phyloP scores from a whole-genome alignment of 2,888 invertebrate species.

The Cryptocephalus moraei region DNA sequence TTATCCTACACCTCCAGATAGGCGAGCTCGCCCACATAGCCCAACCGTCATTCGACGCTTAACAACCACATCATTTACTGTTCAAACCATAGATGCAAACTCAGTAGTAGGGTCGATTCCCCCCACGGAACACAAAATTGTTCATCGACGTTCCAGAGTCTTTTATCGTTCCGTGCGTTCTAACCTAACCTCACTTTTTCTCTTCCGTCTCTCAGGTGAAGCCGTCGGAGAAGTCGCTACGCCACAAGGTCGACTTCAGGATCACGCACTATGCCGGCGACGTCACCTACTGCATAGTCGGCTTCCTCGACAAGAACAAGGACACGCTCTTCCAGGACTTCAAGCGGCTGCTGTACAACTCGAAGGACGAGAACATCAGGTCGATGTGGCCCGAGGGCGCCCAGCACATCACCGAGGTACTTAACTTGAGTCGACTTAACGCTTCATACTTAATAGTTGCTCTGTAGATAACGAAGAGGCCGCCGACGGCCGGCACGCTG shows the following conservation, averaged over 20 bases:
- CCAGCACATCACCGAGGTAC: constrained; percentile 72
- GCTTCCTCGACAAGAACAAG: constrained; percentile 96
- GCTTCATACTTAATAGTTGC: neutral
- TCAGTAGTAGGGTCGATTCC: too few species aligned
- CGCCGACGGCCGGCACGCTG: constrained; percentile 84
- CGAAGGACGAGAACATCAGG: constrained; percentile 64
- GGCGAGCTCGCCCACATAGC: too few species aligned
- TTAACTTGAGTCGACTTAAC: constrained; percentile 8
- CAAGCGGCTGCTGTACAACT: constrained; percentile 82
- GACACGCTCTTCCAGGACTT: constrained; percentile 96
- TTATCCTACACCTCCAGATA: too few species aligned
- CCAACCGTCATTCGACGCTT: too few species aligned
- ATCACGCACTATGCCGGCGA: constrained; percentile 95
- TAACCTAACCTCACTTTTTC: too few species aligned
- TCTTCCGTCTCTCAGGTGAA: constrained; percentile 80
- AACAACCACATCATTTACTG: too few species aligned
- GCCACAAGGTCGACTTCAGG: constrained; percentile 51
- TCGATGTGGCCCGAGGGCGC: constrained; percentile 97
- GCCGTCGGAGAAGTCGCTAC: constrained; percentile 70
- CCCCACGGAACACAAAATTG: too few species aligned
- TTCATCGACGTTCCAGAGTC: too few species aligned
- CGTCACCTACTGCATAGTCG: constrained; percentile 80
- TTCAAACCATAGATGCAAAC: too few species aligned
- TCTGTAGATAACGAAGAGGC: constrained; percentile 82
- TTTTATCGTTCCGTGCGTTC: too few species aligned